These are phyloP conservation scores for Pteromalus puparum DNA, from an alignment of 1,140 invertebrate genomes.

Conservation along the genomic window DNA sequence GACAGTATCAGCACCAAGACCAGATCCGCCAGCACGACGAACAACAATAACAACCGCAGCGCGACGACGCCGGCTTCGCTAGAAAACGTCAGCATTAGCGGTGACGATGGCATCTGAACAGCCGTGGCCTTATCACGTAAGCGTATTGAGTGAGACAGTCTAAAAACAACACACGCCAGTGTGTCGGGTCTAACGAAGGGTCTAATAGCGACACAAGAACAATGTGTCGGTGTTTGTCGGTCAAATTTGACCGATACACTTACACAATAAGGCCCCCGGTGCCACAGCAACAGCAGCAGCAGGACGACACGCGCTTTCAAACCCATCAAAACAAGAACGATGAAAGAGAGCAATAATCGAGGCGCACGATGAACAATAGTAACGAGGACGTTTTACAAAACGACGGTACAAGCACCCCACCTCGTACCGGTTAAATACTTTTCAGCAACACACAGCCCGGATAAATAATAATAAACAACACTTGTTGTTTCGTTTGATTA, in stretches of 20 bases:
- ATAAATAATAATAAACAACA: slow-evolving; percentile 60
- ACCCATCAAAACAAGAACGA: slow-evolving; percentile 37
- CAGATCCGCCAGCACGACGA: not conserved
- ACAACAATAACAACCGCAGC: not conserved
- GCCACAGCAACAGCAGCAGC: slow-evolving; percentile 16
- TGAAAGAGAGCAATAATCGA: slow-evolving; percentile 41
- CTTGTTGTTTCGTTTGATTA: slow-evolving; percentile 76
- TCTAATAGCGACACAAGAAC: too few relatives aligned
- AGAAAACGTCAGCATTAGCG: slow-evolving; percentile 31
- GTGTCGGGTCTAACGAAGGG: too few relatives aligned
- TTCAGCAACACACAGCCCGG: slow-evolving; percentile 47
- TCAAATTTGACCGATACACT: too few relatives aligned
- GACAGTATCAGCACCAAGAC: slow-evolving; percentile 52
- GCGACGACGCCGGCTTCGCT: slow-evolving; percentile 9
- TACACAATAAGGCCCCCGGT: too few relatives aligned
- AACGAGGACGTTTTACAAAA: slow-evolving; percentile 55
- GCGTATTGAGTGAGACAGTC: too few relatives aligned
- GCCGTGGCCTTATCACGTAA: not conserved
- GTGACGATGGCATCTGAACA: not conserved
- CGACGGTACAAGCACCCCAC: slow-evolving; percentile 71
- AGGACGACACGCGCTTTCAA: slow-evolving; percentile 28
- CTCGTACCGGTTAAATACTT: slow-evolving; percentile 72
- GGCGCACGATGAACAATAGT: slow-evolving; percentile 52
- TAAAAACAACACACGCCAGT: too few relatives aligned
- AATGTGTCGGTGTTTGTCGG: too few relatives aligned